These are phyloP conservation scores for Cheilosia urbana DNA, from an alignment of 2,888 invertebrate genomes.

Conservation along the genomic window DNA sequence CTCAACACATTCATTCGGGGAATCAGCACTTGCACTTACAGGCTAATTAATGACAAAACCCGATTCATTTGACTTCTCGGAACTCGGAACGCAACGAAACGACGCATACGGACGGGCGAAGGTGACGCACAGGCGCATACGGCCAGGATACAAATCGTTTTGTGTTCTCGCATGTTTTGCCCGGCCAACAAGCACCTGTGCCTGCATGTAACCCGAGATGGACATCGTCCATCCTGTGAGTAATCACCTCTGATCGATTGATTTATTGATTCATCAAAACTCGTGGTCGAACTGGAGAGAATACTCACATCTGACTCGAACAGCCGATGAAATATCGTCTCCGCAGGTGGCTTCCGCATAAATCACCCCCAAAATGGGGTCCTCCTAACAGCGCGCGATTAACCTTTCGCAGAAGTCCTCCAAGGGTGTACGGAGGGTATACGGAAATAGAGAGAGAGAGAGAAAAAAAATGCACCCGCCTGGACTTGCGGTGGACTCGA, in stretches of 20 bases:
- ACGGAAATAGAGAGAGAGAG: not conserved
- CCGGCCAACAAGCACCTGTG: conserved; percentile 71
- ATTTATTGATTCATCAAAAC: conserved; percentile 76
- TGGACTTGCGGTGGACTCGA: not conserved
- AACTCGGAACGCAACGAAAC: conserved; percentile 25
- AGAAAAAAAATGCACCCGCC: not conserved
- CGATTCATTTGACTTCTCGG: conserved; percentile 72
- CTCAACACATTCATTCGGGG: conserved; percentile 75
- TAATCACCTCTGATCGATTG: conserved; percentile 74
- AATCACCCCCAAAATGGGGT: conserved; percentile 67
- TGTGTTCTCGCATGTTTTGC: conserved; percentile 54
- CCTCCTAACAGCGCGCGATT: conserved; percentile 51
- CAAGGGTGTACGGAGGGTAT: not conserved
- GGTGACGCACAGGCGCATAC: conserved; percentile 55
- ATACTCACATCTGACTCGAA: conserved; percentile 59
- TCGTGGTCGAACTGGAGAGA: conserved; percentile 67
- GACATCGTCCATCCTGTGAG: conserved; percentile 58
- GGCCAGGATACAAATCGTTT: conserved; percentile 71
- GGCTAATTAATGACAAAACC: conserved; percentile 72
- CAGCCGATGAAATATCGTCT: conserved; percentile 74
- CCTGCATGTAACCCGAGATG: conserved; percentile 59
- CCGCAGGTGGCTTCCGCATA: conserved; percentile 75
- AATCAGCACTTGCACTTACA: conserved; percentile 74
- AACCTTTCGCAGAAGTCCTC: conserved; percentile 71
- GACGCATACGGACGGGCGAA: conserved; percentile 7